Base-by-base conservation (phyloP, 2,797 vertebrate genomes). In the Harpagifer antarcticus region DNA sequence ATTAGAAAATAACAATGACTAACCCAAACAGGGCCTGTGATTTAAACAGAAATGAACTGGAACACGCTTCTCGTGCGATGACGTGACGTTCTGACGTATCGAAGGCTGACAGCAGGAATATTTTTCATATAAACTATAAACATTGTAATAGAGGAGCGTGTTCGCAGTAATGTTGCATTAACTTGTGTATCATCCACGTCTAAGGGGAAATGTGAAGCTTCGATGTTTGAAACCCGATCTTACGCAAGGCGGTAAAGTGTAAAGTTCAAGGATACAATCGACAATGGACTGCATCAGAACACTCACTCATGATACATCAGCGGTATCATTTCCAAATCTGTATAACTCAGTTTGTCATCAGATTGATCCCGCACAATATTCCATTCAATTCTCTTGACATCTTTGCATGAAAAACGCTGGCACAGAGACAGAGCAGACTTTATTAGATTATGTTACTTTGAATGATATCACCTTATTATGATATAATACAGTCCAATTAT, bases 1-100 rank as follows among this genome's bases (percentile, higher is more conserved):
- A 91, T 92, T 91, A 91, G 71, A 81, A 85, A 92, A 93, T 91
- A 85, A 90, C 84, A 87, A 87, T 91, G 86, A 88, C 54, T 67
- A 92, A 90, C 85, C 90, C 85, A 93, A 93, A 94, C 88, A 82
- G 66, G 73, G 76, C 71, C 81, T 67, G 88, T 67, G 86, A 82
- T 87, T 83, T 86, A 92, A 92, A 93, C 91, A 92, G 33, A 73
- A 84, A 56, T 75, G 71, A 49, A 70, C 78, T 69, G 78, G 80
- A 84, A 82, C 81, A 79, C 67, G 70, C 77, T 63, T 55, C 72
- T 75, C 47, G 23, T 14, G 58, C 65, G 76, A 70, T 78, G 84
- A 84, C 12, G 37, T 27, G 23, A 27, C 20, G 20, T 23, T 23
- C 20, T 48, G n/a, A 57, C 19, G 45, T 45, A 55, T 62, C 49